These are phyloP conservation scores for Hermetia illucens DNA, from an alignment of 1,140 invertebrate species.

Conservation along the genomic window DNA sequence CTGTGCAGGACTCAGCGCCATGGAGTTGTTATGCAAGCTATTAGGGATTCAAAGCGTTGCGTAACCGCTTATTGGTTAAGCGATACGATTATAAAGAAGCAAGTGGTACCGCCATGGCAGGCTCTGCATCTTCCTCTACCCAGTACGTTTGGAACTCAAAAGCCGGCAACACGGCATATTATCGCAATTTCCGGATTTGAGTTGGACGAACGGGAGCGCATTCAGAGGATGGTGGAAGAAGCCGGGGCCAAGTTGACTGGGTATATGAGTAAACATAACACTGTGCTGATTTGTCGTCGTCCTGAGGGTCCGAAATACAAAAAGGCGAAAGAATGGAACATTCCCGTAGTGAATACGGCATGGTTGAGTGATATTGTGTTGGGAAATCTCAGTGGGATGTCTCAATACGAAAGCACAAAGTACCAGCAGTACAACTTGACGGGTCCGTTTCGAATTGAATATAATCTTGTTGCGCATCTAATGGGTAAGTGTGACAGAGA, in stretches of 20 bases:
- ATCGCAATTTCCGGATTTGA: conserved; percentile 77
- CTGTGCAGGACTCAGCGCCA: conserved; percentile 80
- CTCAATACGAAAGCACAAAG: conserved; percentile 66
- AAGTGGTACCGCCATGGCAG: conserved; percentile 79
- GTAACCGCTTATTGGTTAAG: conserved; percentile 91
- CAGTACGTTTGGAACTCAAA: conserved; percentile 55
- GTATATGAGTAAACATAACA: conserved; percentile 61
- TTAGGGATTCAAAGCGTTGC: conserved; percentile 62
- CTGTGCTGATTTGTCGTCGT: conserved; percentile 56
- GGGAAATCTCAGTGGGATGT: conserved; percentile 68
- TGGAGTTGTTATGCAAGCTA: conserved; percentile 71
- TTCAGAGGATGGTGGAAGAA: conserved; percentile 73
- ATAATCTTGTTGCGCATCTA: conserved; percentile 70
- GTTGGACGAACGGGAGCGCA: conserved; percentile 59
- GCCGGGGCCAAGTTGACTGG: conserved; percentile 70
- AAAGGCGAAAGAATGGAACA: conserved; percentile 79
- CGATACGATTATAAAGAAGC: conserved; percentile 70
- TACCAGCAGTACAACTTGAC: conserved; percentile 75
- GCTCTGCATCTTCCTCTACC: conserved; percentile 81
- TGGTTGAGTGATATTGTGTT: conserved; percentile 91
- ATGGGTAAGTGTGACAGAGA: conserved; percentile 82
- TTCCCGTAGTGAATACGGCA: conserved; percentile 76
- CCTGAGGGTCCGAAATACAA: conserved; percentile 75
- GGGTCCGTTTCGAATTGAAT: conserved; percentile 72
- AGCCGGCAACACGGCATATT: conserved; percentile 49